These are phyloP conservation scores for Sparidentex hasta DNA, from an alignment of 2,797 vertebrate genomes.

Conservation along the genomic window DNA sequence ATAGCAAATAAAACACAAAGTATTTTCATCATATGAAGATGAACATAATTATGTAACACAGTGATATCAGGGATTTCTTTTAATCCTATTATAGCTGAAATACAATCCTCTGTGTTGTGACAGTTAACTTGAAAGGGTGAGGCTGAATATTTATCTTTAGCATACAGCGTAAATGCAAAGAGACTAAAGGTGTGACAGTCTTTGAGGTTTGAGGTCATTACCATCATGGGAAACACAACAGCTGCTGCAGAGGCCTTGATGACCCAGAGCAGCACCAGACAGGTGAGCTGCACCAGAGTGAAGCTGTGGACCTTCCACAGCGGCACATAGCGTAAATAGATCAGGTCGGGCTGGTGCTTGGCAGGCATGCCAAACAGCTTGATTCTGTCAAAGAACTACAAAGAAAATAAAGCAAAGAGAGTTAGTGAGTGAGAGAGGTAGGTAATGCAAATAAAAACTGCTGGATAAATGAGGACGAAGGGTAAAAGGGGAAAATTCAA, in stretches of 20 bases:
- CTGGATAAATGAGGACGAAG: neutral
- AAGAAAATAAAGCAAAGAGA: slow-evolving; percentile 32
- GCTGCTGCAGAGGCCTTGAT: slow-evolving; percentile 95
- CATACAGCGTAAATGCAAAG: neutral
- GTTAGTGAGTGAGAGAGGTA: neutral
- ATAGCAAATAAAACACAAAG: neutral
- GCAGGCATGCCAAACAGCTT: slow-evolving; percentile 96
- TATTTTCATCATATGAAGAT: neutral
- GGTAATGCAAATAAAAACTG: slow-evolving; percentile 9
- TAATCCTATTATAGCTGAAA: slow-evolving; percentile 1
- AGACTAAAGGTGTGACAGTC: neutral
- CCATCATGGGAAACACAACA: slow-evolving; percentile 99
- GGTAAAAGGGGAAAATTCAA: neutral
- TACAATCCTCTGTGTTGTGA: neutral
- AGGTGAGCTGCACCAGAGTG: slow-evolving; percentile 94
- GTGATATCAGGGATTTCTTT: neutral
- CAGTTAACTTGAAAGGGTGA: neutral
- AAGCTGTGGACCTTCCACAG: slow-evolving; percentile 97
- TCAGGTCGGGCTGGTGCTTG: slow-evolving; percentile 95
- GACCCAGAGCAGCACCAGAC: slow-evolving; percentile 93
- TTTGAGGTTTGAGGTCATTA: slow-evolving; percentile 58
- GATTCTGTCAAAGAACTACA: slow-evolving; percentile 95
- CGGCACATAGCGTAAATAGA: slow-evolving; percentile 95
- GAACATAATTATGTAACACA: neutral
- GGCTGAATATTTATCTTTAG: neutral